Conservation (phyloP, 2,113 vertebrate genomes). For the Anolis carolinensis region DNA sequence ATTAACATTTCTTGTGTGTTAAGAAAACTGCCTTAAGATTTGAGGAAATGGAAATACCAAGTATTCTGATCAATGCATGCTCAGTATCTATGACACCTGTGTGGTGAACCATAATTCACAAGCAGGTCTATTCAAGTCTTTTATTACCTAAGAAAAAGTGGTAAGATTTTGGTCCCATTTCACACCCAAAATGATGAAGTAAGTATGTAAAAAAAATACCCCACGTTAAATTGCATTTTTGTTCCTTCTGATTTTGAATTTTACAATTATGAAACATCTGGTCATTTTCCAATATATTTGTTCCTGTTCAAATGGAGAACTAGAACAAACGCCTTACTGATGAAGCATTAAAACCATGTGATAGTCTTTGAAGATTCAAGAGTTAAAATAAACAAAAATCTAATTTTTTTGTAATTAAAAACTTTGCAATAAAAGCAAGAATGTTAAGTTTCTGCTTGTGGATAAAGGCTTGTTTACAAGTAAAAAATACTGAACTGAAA, state of each 20-base stretch:
- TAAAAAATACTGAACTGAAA: too few species aligned
- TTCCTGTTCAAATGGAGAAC: conserved; percentile 19
- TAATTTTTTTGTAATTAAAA: too few species aligned
- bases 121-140: conserved; percentile 19
- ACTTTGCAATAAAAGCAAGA: too few species aligned
- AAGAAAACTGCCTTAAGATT: conserved; percentile 10
- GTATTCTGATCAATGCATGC: conserved; percentile 34
- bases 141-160: neutral
- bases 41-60: conserved; percentile 24
- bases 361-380: neutral
- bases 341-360: conserved; percentile 28
- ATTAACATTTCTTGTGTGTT: neutral
- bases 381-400: too few species aligned
- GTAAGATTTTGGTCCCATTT: neutral
- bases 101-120: neutral
- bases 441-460: too few species aligned
- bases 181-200: neutral
- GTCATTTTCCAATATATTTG: neutral
- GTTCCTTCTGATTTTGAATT: conserved; percentile 20
- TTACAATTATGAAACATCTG: conserved; percentile 15
- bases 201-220: too few species aligned
- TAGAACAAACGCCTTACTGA: conserved; percentile 3
- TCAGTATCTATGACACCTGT: neutral
- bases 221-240: conserved; percentile 16
- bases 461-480: too few species aligned